phyloP scores from a whole-genome alignment of 2,113 vertebrate species.

The Gadus macrocephalus region DNA sequence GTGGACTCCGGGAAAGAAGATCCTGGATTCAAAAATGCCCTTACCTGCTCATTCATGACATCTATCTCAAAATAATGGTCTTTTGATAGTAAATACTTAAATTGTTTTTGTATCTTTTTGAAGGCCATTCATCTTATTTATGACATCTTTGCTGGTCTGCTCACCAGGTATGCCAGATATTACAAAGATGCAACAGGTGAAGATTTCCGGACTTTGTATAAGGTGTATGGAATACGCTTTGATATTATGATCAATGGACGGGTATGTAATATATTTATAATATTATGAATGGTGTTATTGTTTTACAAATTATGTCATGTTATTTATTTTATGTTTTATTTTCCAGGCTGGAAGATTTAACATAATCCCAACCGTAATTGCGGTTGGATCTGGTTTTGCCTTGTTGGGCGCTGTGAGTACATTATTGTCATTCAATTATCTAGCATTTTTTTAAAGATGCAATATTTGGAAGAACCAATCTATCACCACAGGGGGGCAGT shows the following conservation, averaged over 20 bases:
- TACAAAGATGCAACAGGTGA: conserved; percentile 76
- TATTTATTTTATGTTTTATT: conserved; percentile 17
- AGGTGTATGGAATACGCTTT: conserved; percentile 95
- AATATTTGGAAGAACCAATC: neutral
- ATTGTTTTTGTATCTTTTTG: neutral
- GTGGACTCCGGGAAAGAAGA: no score
- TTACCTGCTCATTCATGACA: no score
- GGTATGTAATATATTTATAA: conserved; percentile 62
- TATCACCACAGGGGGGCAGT: neutral
- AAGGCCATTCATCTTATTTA: neutral
- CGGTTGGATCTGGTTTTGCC: conserved; percentile 86
- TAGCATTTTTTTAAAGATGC: neutral
- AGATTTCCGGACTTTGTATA: conserved; percentile 82
- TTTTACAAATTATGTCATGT: no score
- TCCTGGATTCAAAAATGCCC: no score
- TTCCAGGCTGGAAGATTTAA: conserved; percentile 93
- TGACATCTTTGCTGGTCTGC: neutral
- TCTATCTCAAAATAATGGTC: no score
- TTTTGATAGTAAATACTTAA: no score
- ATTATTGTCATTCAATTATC: conserved; percentile 1
- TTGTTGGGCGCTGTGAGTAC: conserved; percentile 89
- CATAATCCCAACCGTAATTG: conserved; percentile 90
- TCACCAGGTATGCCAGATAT: conserved; percentile 84
- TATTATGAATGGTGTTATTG: no score
- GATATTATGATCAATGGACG: conserved; percentile 91